Base-by-base conservation (phyloP, 2,888 invertebrate genomes). In the Anorthoa munda region DNA sequence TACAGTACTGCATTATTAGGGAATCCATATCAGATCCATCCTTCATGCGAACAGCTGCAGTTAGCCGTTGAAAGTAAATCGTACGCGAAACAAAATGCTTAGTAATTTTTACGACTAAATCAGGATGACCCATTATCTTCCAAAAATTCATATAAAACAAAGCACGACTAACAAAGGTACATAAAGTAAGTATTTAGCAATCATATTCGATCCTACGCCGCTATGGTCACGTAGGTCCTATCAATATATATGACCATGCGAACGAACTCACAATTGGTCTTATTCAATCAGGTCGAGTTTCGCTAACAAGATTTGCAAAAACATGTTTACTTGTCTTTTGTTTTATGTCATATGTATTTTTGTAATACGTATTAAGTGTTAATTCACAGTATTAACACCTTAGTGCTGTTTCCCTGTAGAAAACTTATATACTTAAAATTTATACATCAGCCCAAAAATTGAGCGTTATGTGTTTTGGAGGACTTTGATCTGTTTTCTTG, bases 221-320 rank as follows among this genome's bases (percentile, higher is more conserved):
- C 39, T 72, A 65, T 66, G 66, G 84, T 81, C 84, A 84, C 83
- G 81, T 83, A 39, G 39, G 39, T 39, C 39, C 39, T 31, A 84
- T 26, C 39, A 23, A 23, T 51, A 18, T 2, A 5, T 5, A 4
- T 15, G 9, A 7, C 31, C 46, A 51, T 53, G 50, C 50, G 7
- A 48, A 55, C 12, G 2, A 46, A 58, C 31, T 69, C 63, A 2
- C 17, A 60, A 50, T 64, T 69, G 51, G 66, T 12, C 15, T 61
- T 60, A 64, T 70, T 71, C 68, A 69, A 73, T 78, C 71, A 23
- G 71, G 11, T 26, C n/a, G 3, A 68, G 58, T 12, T 61, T 71
- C n/a, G 60, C 60, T 61, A 51, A 50, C 31, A 75, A 15, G n/a
- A n/a, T 59, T 64, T 26, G 11, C 31, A 79, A 56, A 66, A 70